Evolutionary conservation across 30 jellyfish, hydroid and myxozoan species (phyloP), one percentile per base, ranked within the genome.

Genomic region (Aurelia aurita): DNA sequence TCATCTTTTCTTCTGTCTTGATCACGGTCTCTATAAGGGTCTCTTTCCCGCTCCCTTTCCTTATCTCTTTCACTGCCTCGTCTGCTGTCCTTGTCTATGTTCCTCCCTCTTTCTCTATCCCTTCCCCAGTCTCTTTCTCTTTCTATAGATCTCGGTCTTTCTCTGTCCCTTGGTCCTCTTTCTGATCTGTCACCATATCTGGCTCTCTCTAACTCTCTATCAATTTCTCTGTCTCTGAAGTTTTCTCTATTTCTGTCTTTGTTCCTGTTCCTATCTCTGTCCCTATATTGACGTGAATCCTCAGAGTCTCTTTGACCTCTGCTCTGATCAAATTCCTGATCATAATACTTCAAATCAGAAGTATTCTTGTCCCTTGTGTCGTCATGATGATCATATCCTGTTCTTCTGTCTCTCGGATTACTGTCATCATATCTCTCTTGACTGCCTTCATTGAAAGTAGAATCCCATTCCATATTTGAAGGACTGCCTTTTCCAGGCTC

Each of bases 1-100:
- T 83, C 93, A 55, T 69, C 87, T 58, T 74, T 83, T 60, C 93
- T 83, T 60, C 93, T 69, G 53, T 70, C 83, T 55, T 72, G 62
- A 5, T 47, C 83, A 16, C 84, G 67, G 44, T 67, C 91, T 68
- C 91, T 81, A 57, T 65, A 19, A 23, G 45, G 34, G 47, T 46
- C 68, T 71, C 86, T 26, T 31, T 35, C 22, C 44, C 88, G 4
- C 77, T 77, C 16, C 25, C 88, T 58, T 26, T 80, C 90, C 23
- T 78, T n/a, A 34, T 62, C 80, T 63, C 80, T 63, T 1, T 62
- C 89, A 39, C 85, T 81, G 20, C 69, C 93, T 32, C 87, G 43
- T 12, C 61, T 86, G 29, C 87, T 83, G 54, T 71, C 87, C 74
- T 74, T 83, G 1, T 83, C 88, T 23, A 47, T 13, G 51, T 0